Conservation (phyloP, 1,140 invertebrate species). For the Anthonomus grandis region DNA sequence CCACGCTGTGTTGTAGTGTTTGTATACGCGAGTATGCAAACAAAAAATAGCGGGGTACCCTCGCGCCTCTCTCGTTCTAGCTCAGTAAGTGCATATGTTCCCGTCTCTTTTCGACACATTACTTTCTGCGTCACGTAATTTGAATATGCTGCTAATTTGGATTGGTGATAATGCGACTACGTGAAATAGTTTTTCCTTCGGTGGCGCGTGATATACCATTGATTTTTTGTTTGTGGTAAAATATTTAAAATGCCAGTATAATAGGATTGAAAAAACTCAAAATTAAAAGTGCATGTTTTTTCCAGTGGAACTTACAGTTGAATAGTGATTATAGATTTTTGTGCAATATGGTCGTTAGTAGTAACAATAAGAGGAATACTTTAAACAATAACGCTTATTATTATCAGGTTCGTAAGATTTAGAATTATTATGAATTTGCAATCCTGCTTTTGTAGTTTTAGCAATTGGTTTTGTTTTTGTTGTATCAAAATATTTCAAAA, state of each 20-base stretch:
- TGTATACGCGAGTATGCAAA: constrained; percentile 19
- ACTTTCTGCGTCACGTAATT: background rate
- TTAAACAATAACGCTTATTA: constrained; percentile 24
- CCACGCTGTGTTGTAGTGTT: too few relatives aligned
- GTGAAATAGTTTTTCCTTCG: constrained; percentile 9
- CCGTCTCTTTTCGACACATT: constrained; percentile 2
- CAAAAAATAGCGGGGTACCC: constrained; percentile 6
- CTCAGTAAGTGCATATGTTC: background rate
- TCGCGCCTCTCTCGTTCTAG: background rate
- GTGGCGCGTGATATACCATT: too few relatives aligned
- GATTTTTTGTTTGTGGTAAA: too few relatives aligned
- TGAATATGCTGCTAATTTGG: background rate
- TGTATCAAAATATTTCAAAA: too few relatives aligned
- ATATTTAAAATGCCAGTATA: too few relatives aligned
- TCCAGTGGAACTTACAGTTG: background rate
- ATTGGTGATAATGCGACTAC: background rate
- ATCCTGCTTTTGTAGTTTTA: too few relatives aligned
- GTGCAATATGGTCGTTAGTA: constrained; percentile 16
- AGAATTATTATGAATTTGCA: too few relatives aligned
- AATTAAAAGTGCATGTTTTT: too few relatives aligned
- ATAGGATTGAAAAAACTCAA: too few relatives aligned
- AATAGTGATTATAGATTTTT: constrained; percentile 2
- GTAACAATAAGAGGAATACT: constrained; percentile 5
- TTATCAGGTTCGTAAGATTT: constrained; percentile 27
- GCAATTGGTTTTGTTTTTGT: too few relatives aligned